A percentile compares a stretch with the other conserved stretches of the same genome.
Conservation (phyloP, 2,797 vertebrate species). For the Peromyscus aztecus region DNA sequence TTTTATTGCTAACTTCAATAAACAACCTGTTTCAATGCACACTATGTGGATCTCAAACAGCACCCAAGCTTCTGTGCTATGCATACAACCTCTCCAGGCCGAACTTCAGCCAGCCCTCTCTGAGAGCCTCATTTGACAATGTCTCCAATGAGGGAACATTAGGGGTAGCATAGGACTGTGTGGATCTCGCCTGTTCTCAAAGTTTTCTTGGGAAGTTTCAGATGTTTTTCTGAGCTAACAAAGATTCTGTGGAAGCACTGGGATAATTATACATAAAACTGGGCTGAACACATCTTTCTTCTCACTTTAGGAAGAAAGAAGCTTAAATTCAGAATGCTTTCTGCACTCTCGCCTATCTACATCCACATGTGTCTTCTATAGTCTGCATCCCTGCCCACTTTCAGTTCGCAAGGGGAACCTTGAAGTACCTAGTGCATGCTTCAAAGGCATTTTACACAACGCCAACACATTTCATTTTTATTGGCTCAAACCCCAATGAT, state of each 20-base stretch:
- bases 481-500: conserved; percentile 69
- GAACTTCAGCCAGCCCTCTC: rapidly evolving
- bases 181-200: not conserved
- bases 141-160: rapidly evolving
- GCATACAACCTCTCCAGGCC: not conserved
- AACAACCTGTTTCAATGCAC: conserved; percentile 23
- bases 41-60: not conserved
- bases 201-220: not conserved
- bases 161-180: rapidly evolving
- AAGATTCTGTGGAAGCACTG: not conserved
- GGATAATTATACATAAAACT: too few relatives aligned
- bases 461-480: conserved; percentile 40
- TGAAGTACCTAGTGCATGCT: rapidly evolving
- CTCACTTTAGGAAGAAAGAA: not conserved
- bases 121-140: rapidly evolving
- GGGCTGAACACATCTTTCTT: rapidly evolving
- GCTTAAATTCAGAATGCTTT: rapidly evolving
- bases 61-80: not conserved
- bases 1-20: conserved; percentile 60
- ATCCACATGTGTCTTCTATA: rapidly evolving
- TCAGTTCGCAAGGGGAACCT: rapidly evolving
- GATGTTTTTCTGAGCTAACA: not conserved
- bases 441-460: not conserved
- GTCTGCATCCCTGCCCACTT: rapidly evolving
- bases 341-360: rapidly evolving